Percentiles rank a stretch among this genome's conserved stretches.
Evolutionary conservation across 2,113 vertebrate genomes (phyloP).

Genomic region (Phainopepla nitens): DNA sequence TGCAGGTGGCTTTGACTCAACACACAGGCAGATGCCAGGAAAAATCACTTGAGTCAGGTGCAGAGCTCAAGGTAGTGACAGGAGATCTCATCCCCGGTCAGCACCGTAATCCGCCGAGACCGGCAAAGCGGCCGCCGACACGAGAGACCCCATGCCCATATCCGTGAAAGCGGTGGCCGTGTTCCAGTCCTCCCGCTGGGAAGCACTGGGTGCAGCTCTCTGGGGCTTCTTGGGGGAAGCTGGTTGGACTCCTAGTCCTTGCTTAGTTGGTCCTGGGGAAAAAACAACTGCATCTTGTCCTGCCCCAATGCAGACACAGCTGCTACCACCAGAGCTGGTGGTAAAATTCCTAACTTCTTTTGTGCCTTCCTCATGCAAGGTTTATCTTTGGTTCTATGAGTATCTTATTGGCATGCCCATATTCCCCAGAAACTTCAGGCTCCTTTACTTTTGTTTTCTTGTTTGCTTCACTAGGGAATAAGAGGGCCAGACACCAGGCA

Average conservation of each 20-base stretch:
- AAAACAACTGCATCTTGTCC: background rate
- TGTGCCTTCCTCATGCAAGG: background rate
- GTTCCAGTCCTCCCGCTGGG: background rate
- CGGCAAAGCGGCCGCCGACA: accelerated
- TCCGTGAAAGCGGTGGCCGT: background rate
- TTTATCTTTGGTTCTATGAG: background rate
- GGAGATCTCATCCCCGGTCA: background rate
- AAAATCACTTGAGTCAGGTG: background rate
- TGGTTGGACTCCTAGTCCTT: background rate
- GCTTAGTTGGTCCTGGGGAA: background rate
- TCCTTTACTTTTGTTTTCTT: background rate
- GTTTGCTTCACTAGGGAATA: background rate
- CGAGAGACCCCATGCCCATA: accelerated
- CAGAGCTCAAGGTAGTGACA: background rate
- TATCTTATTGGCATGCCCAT: background rate
- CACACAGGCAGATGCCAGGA: background rate
- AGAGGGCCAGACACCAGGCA: background rate
- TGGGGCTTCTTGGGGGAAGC: background rate
- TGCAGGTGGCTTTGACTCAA: background rate
- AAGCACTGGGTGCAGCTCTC: background rate
- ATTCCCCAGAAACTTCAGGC: background rate
- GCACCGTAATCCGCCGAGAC: background rate
- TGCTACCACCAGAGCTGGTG: background rate
- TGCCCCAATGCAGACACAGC: background rate
- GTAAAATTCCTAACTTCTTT: background rate